phyloP scores from a whole-genome alignment of 2,113 vertebrate genomes.

The Ptilonorhynchus violaceus region DNA sequence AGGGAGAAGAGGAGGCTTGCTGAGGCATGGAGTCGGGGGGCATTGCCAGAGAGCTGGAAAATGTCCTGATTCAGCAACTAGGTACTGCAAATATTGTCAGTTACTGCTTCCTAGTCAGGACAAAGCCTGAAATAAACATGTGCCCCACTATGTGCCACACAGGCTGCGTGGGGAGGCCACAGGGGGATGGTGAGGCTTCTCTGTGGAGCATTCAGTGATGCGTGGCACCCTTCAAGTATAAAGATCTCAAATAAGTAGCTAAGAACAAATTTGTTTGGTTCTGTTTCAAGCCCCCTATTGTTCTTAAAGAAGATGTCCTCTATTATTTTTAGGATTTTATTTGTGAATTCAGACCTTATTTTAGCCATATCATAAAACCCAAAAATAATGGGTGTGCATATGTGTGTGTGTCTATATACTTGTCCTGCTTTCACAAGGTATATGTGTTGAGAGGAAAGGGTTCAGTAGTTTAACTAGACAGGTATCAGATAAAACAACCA shows the following conservation, averaged over 20 bases:
- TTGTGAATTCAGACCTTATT: background rate
- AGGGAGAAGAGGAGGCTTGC: background rate
- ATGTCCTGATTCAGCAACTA: background rate
- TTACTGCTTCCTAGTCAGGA: background rate
- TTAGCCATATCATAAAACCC: background rate
- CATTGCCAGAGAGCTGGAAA: background rate
- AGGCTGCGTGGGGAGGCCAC: background rate
- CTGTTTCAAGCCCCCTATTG: background rate
- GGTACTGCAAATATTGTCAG: background rate
- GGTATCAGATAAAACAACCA: background rate
- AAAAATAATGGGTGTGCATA: background rate
- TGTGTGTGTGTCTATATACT: background rate
- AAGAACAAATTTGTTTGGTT: background rate
- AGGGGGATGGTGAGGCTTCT: background rate
- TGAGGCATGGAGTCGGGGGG: background rate
- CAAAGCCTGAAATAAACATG: background rate
- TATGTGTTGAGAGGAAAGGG: background rate
- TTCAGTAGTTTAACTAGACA: background rate
- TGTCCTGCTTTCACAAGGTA: background rate
- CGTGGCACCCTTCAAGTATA: background rate
- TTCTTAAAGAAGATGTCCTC: background rate
- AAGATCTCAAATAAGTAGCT: background rate
- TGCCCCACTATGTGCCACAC: background rate
- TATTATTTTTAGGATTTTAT: background rate
- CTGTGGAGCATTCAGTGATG: background rate